Conservation (phyloP, 2,888 invertebrate genomes). For the Ectemnius cavifrons region DNA sequence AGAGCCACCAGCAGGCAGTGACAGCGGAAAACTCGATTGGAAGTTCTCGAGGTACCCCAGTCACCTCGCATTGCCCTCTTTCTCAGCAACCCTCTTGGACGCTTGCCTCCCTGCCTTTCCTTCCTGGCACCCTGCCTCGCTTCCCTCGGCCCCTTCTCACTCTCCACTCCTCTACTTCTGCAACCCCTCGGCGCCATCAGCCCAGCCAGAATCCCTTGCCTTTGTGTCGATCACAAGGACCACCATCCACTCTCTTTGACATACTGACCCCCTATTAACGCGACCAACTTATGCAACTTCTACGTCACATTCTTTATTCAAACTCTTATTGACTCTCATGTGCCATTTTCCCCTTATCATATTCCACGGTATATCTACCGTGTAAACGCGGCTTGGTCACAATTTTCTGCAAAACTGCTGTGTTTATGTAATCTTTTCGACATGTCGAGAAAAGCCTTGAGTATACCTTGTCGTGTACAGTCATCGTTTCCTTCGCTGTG, state of each 20-base stretch:
- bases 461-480: too few species aligned
- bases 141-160: conserved; percentile 9
- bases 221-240: conserved; percentile 34
- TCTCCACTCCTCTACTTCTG: conserved; percentile 28
- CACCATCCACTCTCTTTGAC: conserved; percentile 60
- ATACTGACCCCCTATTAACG: conserved; percentile 69
- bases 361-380: too few species aligned
- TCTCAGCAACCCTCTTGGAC: conserved; percentile 6
- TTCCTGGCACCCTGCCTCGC: conserved; percentile 12
- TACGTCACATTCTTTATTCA: not conserved
- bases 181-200: conserved; percentile 38
- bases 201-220: conserved; percentile 24
- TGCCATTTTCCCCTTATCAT: too few species aligned
- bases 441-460: too few species aligned
- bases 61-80: not conserved
- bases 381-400: too few species aligned
- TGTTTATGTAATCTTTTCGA: too few species aligned
- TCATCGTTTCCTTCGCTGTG: too few species aligned
- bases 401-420: too few species aligned
- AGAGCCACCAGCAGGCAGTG: conserved; percentile 29
- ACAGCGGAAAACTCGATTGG: conserved; percentile 55
- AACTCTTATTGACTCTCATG: not conserved
- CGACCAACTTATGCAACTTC: not conserved
- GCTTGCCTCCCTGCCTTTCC: conserved; percentile 13
- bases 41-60: conserved; percentile 38